Evolutionary conservation across 2,888 invertebrate genomes (phyloP).

Genomic region (Dorcus parallelipipedus): DNA sequence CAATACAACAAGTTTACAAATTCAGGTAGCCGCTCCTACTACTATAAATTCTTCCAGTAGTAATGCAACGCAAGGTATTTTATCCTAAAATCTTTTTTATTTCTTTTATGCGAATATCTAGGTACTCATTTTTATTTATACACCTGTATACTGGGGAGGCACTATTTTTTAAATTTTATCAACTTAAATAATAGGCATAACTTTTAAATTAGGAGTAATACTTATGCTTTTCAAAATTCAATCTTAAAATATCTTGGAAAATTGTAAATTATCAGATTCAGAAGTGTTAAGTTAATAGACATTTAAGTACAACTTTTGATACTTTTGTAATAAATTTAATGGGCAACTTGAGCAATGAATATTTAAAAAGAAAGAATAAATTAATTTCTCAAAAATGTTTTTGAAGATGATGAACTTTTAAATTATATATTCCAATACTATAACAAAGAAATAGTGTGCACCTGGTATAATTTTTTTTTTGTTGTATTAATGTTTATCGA

Average conservation of each 20-base stretch:
- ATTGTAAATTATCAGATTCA: not conserved
- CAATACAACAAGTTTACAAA: conserved; percentile 34
- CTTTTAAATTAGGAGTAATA: not conserved
- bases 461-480: no score
- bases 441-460: no score
- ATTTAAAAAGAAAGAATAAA: no score
- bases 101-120: not conserved
- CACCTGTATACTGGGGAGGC: not conserved
- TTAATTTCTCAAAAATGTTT: no score
- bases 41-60: conserved; percentile 31
- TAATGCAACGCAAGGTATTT: conserved; percentile 31
- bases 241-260: not conserved
- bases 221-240: not conserved
- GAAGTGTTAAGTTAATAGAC: not conserved
- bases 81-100: conserved; percentile 29
- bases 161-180: not conserved
- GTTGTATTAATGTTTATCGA: no score
- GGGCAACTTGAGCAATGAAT: no score
- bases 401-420: no score
- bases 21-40: conserved; percentile 48
- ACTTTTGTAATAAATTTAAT: no score
- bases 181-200: not conserved
- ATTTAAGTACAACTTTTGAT: not conserved
- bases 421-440: no score
- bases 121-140: not conserved